Percentiles rank a stretch among this genome's conserved stretches.
These are phyloP conservation scores for Ruditapes philippinarum DNA, from an alignment of 1,140 invertebrate genomes.

Conservation along the genomic window DNA sequence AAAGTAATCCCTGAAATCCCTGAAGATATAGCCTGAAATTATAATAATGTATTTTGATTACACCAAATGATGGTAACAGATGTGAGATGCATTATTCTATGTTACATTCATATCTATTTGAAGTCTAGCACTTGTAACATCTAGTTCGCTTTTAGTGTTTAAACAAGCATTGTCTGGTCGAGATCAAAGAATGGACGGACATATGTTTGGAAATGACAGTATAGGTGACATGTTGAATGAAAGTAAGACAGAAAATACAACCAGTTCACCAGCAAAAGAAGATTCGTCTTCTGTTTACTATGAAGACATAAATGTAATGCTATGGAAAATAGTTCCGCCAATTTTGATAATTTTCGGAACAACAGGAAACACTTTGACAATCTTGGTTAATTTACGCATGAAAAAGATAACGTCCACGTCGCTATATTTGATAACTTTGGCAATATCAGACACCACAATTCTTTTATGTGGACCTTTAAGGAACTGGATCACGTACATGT, in stretches of 20 bases:
- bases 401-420: conserved; percentile 47
- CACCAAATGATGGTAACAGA: too few relatives aligned
- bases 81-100: too few relatives aligned
- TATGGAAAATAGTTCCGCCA: conserved; percentile 54
- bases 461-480: conserved; percentile 73
- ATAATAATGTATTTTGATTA: too few relatives aligned
- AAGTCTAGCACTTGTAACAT: too few relatives aligned
- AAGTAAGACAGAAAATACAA: not conserved
- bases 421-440: conserved; percentile 67
- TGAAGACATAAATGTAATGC: not conserved
- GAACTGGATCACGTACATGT: conserved; percentile 68
- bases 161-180: too few relatives aligned
- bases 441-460: conserved; percentile 70
- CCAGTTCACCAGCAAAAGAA: not conserved
- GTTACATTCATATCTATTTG: too few relatives aligned
- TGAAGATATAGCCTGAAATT: too few relatives aligned
- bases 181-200: not conserved
- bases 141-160: too few relatives aligned
- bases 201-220: not conserved
- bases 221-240: not conserved
- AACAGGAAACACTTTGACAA: conserved; percentile 67
- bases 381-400: conserved; percentile 47
- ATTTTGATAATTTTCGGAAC: conserved; percentile 68
- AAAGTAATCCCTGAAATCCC: too few relatives aligned
- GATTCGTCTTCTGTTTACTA: not conserved